Percentiles rank a stretch among this genome's conserved stretches.
Conservation (phyloP, 2,113 vertebrate species). For the Scalopus aquaticus region DNA sequence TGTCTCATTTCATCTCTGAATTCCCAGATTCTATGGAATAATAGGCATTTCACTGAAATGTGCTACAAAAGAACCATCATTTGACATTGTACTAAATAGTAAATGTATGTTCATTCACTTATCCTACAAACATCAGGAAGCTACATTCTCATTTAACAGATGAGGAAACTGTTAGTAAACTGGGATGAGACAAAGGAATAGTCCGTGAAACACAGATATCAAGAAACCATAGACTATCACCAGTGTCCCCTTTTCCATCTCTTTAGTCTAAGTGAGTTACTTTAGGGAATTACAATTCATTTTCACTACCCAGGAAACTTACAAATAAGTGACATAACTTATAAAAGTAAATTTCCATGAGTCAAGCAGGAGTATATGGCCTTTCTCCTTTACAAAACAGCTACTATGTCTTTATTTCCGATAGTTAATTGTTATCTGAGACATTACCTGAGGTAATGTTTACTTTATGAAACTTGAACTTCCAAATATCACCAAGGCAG, state of each 20-base stretch:
- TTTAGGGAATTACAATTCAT: not conserved
- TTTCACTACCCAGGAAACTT: not conserved
- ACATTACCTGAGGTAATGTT: not conserved
- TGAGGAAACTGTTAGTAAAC: slow-evolving; percentile 22
- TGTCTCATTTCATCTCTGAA: not conserved
- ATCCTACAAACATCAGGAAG: not conserved
- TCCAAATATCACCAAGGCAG: slow-evolving; percentile 38
- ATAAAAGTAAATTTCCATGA: not conserved
- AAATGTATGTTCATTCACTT: not conserved
- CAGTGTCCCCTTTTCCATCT: not conserved
- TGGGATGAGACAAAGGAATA: not conserved
- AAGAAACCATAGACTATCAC: not conserved
- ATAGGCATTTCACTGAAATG: not conserved
- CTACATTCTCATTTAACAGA: not conserved
- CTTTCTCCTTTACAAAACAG: not conserved
- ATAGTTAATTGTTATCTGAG: not conserved
- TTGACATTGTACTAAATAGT: not conserved
- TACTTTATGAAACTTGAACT: slow-evolving; percentile 12
- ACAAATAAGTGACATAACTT: not conserved
- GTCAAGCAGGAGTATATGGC: not conserved
- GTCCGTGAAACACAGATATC: not conserved
- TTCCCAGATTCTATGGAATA: not conserved
- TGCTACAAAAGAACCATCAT: not conserved
- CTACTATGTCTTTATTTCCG: not conserved
- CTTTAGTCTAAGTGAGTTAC: not conserved